Base-by-base conservation (phyloP, 2,797 vertebrate species). In the Anniella stebbinsi region DNA sequence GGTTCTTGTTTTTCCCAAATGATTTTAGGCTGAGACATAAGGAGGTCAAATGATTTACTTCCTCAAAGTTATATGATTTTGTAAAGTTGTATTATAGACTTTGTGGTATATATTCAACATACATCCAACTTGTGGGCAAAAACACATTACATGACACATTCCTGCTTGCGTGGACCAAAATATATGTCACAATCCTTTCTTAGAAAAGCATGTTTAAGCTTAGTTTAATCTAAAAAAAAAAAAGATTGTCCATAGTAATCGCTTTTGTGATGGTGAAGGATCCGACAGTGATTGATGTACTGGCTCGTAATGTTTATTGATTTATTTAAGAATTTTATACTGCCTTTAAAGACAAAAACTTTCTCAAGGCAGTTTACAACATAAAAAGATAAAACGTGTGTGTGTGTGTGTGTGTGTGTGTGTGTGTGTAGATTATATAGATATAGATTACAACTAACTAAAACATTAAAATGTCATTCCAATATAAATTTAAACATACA, bases 1-100 rank as follows among this genome's bases (percentile, higher is more conserved):
- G 63, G 54, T 86, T 72, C 51, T 86, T 93, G 45, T 87, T 90
- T 91, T 84, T n/a, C 30, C 90, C 87, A 91, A 45, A 88, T 76
- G 83, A 94, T 89, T 90, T n/a, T 94, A 88, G 86, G 72, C 33
- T 70, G 73, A 93, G 84, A 89, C 84, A 87, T 54, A 93, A 90
- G 38, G 87, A 87, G 75, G 89, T 86, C n/a, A 88, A 94, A 76
- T 2, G 0, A 94, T 87, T 93, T 89, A 85, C 82, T 90, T 84
- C n/a, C 87, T 87, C 88, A 38, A 92, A 93, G 77, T 89, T 80
- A 89, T 95, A n/a, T 60, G 18, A 69, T 23, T 60, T 78, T n/a
- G 30, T 63, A 38, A 54, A 78, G 76, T 80, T 41, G 45, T 57
- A 77, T 70, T 89, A 28, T n/a, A n/a, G 67, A 80, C 83, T 89